Evolutionary conservation across 2,888 invertebrate genomes (phyloP), one percentile per base, ranked within the genome.

Genomic region (Ceramica pisi): DNA sequence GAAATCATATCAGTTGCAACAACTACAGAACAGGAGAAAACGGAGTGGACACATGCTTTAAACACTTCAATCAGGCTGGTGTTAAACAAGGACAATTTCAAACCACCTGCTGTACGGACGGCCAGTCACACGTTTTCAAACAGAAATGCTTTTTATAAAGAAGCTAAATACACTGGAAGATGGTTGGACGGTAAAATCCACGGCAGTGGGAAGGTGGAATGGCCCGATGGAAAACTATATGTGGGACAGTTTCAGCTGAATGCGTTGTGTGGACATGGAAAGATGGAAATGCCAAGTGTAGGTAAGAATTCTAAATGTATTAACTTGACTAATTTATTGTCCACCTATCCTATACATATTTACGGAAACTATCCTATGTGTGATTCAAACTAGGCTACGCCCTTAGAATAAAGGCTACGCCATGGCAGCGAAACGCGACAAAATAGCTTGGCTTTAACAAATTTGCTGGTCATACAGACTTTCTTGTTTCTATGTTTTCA

Each of bases 111-210:
- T 53, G 94, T 97, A 7, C 96, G 99, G 64, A 97, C 97, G 50
- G 98, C 98, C 0, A 96, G 96, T 23, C 97, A 98, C 87, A 96
- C 97, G 1, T 98, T 98, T 90, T 97, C 97, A 14, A 95, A 91
- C 66, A 98, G 98, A 90, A 97, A 97, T 89, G 91, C 96, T 0
- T 96, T 97, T 86, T 98, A 97, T 87, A 97, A 98, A 90, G 98
- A 98, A 83, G 98, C 98, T 0, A 97, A 97, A 80, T 99, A 98
- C 85, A 97, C 96, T 66, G 99, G 98, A 0, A 96, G 97, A 71
- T 99, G 99, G 99, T 92, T 97, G 74, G 97, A 97, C 88, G 98
- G 98, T 0, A 97, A 98, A 89, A 96, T 98, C 87, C 98, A 99
- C 90, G 99, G 99, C 0, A 96, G 96, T 89, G 98, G 99, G 7